Conservation (phyloP, 2,888 invertebrate species). For the Taphrorychus bicolor region DNA sequence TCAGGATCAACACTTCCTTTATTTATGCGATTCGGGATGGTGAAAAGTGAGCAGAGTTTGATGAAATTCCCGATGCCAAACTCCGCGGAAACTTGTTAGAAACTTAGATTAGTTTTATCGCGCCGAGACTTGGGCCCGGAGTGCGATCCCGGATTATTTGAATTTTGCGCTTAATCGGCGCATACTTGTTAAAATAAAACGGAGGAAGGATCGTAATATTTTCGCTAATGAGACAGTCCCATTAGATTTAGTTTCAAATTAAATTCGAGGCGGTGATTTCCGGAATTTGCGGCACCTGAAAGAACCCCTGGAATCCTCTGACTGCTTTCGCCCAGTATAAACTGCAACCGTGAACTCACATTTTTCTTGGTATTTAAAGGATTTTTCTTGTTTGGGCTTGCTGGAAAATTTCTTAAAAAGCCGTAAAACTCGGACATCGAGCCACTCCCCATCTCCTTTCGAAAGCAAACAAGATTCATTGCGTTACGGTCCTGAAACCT, state of each 20-base stretch:
- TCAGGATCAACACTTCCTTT: slow-evolving; percentile 38
- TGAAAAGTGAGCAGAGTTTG: slow-evolving; percentile 38
- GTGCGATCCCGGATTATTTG: slow-evolving; percentile 4
- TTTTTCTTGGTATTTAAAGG: not conserved
- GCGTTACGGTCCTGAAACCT: slow-evolving; percentile 13
- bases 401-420: too few relatives aligned
- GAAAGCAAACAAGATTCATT: not conserved
- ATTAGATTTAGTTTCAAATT: not conserved
- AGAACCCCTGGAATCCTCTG: not conserved
- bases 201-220: not conserved
- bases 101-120: slow-evolving; percentile 43
- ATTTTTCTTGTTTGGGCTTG: not conserved
- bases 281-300: too few relatives aligned
- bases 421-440: too few relatives aligned
- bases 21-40: slow-evolving; percentile 37
- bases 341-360: too few relatives aligned
- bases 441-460: too few relatives aligned
- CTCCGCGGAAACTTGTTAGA: slow-evolving; percentile 39
- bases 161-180: slow-evolving; percentile 3
- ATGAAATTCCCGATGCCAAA: slow-evolving; percentile 34
- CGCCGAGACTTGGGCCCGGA: slow-evolving; percentile 6
- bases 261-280: too few relatives aligned
- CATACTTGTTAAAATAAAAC: not conserved
- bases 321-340: too few relatives aligned
- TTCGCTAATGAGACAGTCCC: not conserved